Evolutionary conservation across 2,113 vertebrate species (phyloP).

Genomic region (Channa argus): DNA sequence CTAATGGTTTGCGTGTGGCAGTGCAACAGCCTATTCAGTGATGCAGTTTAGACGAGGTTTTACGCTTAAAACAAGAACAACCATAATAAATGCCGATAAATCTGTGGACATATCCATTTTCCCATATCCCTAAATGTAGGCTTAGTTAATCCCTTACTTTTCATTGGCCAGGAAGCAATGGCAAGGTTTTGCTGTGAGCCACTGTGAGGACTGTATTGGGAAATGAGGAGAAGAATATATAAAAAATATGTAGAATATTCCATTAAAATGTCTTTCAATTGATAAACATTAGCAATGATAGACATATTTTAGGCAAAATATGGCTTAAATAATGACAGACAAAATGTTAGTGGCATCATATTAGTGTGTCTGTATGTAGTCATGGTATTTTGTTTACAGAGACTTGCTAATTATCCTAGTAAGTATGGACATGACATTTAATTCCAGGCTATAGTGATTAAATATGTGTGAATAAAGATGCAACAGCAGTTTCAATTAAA

Average conservation of each 20-base stretch:
- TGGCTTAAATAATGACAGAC: constrained; percentile 7
- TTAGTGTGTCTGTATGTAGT: constrained; percentile 24
- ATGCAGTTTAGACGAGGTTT: constrained; percentile 69
- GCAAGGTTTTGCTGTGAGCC: constrained; percentile 35
- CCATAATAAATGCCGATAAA: constrained; percentile 75
- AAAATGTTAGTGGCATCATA: background rate
- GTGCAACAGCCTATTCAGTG: constrained; percentile 67
- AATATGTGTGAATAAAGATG: background rate
- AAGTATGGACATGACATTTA: constrained; percentile 19
- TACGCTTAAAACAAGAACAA: constrained; percentile 78
- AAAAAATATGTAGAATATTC: constrained; percentile 13
- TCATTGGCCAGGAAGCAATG: constrained; percentile 62
- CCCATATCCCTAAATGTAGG: constrained; percentile 63
- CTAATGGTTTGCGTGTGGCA: constrained; percentile 78
- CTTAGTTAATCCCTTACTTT: constrained; percentile 70
- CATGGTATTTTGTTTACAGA: constrained; percentile 6
- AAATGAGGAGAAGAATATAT: constrained; percentile 24
- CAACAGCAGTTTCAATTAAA: constrained; percentile 6
- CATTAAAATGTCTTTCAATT: background rate
- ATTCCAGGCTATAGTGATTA: background rate
- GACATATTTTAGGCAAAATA: background rate
- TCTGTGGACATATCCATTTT: constrained; percentile 69
- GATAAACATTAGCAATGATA: background rate
- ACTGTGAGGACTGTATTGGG: constrained; percentile 17
- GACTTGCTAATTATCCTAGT: constrained; percentile 15